Base-by-base conservation (phyloP, 2,113 vertebrate genomes). In the Xenus cinereus region DNA sequence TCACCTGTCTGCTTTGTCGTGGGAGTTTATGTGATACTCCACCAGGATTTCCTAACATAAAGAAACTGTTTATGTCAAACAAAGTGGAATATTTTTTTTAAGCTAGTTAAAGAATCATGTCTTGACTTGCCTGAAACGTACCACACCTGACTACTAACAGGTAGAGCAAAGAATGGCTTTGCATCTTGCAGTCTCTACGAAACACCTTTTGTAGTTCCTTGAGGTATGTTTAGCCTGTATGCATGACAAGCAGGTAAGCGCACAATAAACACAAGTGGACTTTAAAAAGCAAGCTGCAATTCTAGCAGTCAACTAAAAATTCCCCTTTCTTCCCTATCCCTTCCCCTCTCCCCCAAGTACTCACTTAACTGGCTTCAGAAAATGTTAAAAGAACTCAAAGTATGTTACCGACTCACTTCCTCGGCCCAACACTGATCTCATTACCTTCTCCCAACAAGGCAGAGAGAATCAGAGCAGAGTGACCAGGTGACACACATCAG, bases 11-110 rank as follows among this genome's bases (percentile, higher is more conserved):
- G 94, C 95, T 85, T 89, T 64, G 22, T 95, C 93, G 68, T 87
- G 57, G 82, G 86, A 95, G 95, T 96, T 97, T 87, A 93, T 91
- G 89, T 76, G 96, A 96, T 95, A 97, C 94, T 95, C 85, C 96
- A 87, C 81, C 86, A 95, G 89, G 90, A 93, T 97, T 98, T 97
- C 97, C 95, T 96, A 97, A 97, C 93, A 93, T 35, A 84, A 95
- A 96, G 93, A 67, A 88, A 91, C 37, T 89, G 89, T 85, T 93
- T 90, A 53, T 93, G 93, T 95, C 94, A 90, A 84, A 89, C 85
- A 76, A 92, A 92, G 87, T 80, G 89, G 94, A 95, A 59, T 87
- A 22, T 48, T 48, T 95, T 69, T 94, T 94, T 92, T 63, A 39
- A 87, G 90, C 59, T 28, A 43, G 93, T 64, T 81, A 71, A 77